phyloP scores from a whole-genome alignment of 2,888 invertebrate genomes.

The Dysmachus trigonus region DNA sequence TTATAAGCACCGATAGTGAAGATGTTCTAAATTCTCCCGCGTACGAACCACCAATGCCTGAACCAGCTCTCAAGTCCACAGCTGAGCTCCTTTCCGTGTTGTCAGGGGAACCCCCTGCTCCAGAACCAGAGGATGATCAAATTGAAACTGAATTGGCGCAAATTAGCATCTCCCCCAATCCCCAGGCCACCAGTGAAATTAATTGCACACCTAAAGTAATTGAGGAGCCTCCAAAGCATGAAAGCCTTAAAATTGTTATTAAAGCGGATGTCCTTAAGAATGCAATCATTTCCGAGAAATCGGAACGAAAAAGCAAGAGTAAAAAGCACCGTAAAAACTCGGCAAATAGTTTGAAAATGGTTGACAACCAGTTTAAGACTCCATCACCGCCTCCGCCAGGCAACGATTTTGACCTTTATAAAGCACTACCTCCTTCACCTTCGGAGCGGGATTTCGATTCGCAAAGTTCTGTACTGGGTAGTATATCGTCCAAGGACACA shows the following conservation, averaged over 20 bases:
- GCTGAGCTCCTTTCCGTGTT: slow-evolving; percentile 49
- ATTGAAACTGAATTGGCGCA: slow-evolving; percentile 11
- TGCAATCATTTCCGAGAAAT: slow-evolving; percentile 54
- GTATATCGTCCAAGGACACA: slow-evolving; percentile 62
- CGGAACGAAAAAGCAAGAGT: slow-evolving; percentile 55
- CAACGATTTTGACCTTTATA: slow-evolving; percentile 66
- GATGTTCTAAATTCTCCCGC: slow-evolving; percentile 69
- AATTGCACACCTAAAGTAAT: background rate
- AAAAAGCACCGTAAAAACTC: slow-evolving; percentile 63
- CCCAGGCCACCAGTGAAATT: background rate
- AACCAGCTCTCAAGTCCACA: slow-evolving; percentile 50
- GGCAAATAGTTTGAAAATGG: slow-evolving; percentile 50
- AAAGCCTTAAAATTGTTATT: slow-evolving; percentile 66
- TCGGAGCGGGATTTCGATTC: slow-evolving; percentile 64
- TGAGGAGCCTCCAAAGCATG: slow-evolving; percentile 46
- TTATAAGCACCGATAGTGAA: slow-evolving; percentile 74
- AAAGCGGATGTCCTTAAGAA: slow-evolving; percentile 63
- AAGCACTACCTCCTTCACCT: slow-evolving; percentile 67
- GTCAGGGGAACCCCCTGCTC: slow-evolving; percentile 37
- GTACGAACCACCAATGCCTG: slow-evolving; percentile 58
- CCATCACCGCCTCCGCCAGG: slow-evolving; percentile 69
- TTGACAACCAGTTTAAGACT: slow-evolving; percentile 59
- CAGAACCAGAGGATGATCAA: slow-evolving; percentile 10
- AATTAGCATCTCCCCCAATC: background rate
- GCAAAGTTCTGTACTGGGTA: slow-evolving; percentile 63